Conservation (phyloP, 2,888 invertebrate species). For the Drosophila neotestacea region DNA sequence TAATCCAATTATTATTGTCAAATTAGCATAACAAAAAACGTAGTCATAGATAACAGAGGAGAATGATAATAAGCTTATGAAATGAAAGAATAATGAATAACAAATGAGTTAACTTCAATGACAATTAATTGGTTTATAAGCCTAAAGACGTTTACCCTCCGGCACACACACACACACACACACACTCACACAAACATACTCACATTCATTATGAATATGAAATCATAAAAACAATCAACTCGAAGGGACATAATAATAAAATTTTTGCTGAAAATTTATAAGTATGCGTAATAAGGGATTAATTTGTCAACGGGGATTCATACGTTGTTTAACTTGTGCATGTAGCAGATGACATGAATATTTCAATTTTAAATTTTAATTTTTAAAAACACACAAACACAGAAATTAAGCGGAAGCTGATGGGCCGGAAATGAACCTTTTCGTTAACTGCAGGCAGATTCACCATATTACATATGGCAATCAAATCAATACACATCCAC, state of each 20-base stretch:
- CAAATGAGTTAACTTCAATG: constrained; percentile 31
- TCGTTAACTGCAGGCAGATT: constrained; percentile 14
- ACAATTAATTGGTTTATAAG: constrained; percentile 41
- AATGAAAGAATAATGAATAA: constrained; percentile 28
- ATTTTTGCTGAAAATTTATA: constrained; percentile 21
- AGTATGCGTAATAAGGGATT: constrained; percentile 53
- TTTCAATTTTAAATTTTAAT: constrained; percentile 43
- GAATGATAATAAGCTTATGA: neutral
- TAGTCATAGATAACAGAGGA: neutral
- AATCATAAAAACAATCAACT: constrained; percentile 34
- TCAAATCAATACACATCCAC: constrained; percentile 6
- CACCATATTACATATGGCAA: constrained; percentile 18
- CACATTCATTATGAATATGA: constrained; percentile 18
- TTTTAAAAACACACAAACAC: constrained; percentile 9
- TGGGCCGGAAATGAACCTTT: constrained; percentile 57
- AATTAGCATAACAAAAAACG: constrained; percentile 9
- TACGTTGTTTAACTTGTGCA: constrained; percentile 36
- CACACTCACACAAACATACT: neutral
- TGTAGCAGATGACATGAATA: constrained; percentile 52
- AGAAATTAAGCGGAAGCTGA: constrained; percentile 45
- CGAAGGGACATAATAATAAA: constrained; percentile 29
- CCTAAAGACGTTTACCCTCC: constrained; percentile 27
- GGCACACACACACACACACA: constrained; percentile 1
- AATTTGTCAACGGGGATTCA: constrained; percentile 54
- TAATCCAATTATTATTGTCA: constrained; percentile 2